A percentile compares a stretch with the other conserved stretches of the same genome.
Conservation (phyloP, 2,797 vertebrate species). For the Phataginus tetradactyla region DNA sequence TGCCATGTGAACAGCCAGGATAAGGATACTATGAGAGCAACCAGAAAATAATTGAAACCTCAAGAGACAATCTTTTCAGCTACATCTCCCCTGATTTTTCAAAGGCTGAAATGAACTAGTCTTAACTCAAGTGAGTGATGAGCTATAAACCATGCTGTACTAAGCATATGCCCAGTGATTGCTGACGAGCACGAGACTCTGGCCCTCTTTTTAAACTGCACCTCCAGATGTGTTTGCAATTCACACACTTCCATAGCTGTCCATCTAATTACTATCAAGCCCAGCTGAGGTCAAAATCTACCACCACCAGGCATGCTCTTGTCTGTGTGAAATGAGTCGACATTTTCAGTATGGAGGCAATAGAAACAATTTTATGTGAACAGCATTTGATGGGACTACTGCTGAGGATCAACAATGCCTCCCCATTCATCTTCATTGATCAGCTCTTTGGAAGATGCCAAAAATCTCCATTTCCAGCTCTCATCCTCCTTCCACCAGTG, state of each 20-base stretch:
- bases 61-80: constrained; percentile 11
- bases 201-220: background rate
- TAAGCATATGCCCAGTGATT: background rate
- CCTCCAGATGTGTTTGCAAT: background rate
- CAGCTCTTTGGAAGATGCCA: background rate
- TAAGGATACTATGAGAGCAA: background rate
- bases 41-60: constrained; percentile 27
- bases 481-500: background rate
- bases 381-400: background rate
- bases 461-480: background rate
- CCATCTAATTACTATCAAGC: background rate
- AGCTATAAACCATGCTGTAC: constrained; percentile 16
- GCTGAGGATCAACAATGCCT: background rate
- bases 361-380: background rate
- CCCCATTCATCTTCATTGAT: background rate
- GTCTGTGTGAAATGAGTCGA: background rate
- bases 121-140: constrained; percentile 1
- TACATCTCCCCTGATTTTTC: background rate
- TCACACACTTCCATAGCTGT: background rate
- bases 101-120: background rate
- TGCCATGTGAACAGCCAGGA: background rate
- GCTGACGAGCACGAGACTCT: background rate
- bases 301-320: background rate
- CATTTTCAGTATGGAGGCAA: background rate
- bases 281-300: background rate